phyloP scores from a whole-genome alignment of 2,888 invertebrate genomes.

The Drosophila merina region DNA sequence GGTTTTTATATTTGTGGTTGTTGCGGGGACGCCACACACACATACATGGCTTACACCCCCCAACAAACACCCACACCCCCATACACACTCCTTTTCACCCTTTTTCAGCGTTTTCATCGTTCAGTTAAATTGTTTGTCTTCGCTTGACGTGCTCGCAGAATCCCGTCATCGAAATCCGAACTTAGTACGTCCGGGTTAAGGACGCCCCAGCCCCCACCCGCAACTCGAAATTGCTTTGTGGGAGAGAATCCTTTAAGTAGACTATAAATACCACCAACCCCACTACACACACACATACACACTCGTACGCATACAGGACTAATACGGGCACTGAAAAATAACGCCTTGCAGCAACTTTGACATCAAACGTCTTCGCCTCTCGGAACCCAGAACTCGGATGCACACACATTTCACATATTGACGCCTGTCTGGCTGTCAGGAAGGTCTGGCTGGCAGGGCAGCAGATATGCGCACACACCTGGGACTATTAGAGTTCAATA shows the following conservation, averaged over 20 bases:
- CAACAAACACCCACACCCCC: neutral
- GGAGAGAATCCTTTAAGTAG: conserved; percentile 73
- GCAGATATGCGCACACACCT: conserved; percentile 55
- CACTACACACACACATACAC: conserved; percentile 26
- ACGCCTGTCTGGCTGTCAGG: conserved; percentile 48
- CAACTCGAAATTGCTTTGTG: conserved; percentile 59
- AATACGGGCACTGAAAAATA: conserved; percentile 46
- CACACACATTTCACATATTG: conserved; percentile 25
- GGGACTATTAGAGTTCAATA: conserved; percentile 78
- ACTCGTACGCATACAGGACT: conserved; percentile 40
- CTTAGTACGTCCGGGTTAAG: conserved; percentile 37
- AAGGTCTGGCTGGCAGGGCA: conserved; percentile 56
- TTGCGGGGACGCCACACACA: conserved; percentile 45
- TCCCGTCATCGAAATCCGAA: conserved; percentile 56
- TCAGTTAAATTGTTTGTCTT: conserved; percentile 75
- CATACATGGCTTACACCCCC: conserved; percentile 28
- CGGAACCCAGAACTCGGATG: conserved; percentile 22
- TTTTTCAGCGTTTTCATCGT: conserved; percentile 68
- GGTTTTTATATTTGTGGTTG: conserved; percentile 53
- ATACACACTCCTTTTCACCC: conserved; percentile 38
- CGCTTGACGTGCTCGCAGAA: conserved; percentile 65
- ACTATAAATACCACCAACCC: conserved; percentile 64
- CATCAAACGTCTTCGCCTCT: conserved; percentile 73
- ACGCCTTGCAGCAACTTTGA: conserved; percentile 68
- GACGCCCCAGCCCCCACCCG: conserved; percentile 10